Base-by-base conservation (phyloP, 2,888 invertebrate genomes). In the Plebejus argus region DNA sequence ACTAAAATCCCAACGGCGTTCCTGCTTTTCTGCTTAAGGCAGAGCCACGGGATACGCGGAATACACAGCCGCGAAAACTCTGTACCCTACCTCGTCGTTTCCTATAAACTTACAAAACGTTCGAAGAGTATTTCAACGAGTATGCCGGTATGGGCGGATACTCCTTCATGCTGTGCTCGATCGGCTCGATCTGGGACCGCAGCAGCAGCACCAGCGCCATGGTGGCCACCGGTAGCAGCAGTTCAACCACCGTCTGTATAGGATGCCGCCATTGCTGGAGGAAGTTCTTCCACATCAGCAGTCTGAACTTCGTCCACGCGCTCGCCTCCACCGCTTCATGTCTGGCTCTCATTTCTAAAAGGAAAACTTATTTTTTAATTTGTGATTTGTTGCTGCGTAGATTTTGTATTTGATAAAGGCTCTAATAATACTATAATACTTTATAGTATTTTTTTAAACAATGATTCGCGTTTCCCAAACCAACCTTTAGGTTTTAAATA, bases 251-350 rank as follows among this genome's bases (percentile, higher is more conserved):
- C 0, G 97, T 96, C 86, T 97, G 96, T 70, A 95, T 81, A 76
- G 95, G 95, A 87, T 96, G 96, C 80, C 97, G 93, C 93, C 95
- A 96, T 91, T 97, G 97, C 70, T 97, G 95, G 3, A 96, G 88
- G 91, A 96, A 97, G 88, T 98, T 98, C 90, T 98, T 98, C 98
- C 98, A 98, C 88, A 97, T 94, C 79, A 98, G 90, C 80, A 98
- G 91, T 18, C 94, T 87, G 85, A 97, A 96, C 87, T 96, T 96
- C 53, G 94, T 90, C 86, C 91, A 93, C 3, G 90, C 87, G 18
- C 85, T 84, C 1, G 92, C 88, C 76, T 86, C 87, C 76, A 76
- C 79, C 70, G 80, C 80, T 75, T 81, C 83, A 72, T 78, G 79
- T 74, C 78, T 80, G 35, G 79, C 81, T 66, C 70, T 81, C 85